A percentile compares a stretch with the other conserved stretches of the same genome.
Conservation (phyloP, 1,140 invertebrate species). For the Diorhabda elongata region DNA sequence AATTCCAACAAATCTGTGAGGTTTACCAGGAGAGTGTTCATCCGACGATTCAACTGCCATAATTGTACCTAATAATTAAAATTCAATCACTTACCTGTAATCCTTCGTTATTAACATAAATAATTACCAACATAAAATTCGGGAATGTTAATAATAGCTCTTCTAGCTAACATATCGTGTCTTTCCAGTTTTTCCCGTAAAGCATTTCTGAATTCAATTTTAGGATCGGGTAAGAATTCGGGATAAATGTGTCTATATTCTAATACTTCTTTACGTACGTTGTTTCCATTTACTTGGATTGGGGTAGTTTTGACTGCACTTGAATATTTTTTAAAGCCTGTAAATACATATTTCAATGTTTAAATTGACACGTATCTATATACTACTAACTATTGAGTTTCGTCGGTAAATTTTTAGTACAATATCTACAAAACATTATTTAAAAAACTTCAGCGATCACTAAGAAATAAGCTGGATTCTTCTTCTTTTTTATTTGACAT, state of each 20-base stretch:
- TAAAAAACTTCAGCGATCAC: no score
- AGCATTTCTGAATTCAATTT: conserved; percentile 69
- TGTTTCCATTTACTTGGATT: conserved; percentile 1
- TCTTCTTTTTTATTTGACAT: no score
- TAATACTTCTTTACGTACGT: conserved; percentile 28
- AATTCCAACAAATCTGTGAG: conserved; percentile 91
- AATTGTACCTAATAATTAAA: conserved; percentile 68
- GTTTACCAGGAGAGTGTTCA: conserved; percentile 78
- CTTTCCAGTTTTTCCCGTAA: conserved; percentile 87
- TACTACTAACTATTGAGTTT: neutral
- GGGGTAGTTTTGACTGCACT: neutral
- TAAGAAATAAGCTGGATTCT: no score
- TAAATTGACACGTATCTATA: neutral
- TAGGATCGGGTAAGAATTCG: conserved; percentile 91
- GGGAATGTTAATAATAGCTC: conserved; percentile 81
- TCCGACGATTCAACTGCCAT: conserved; percentile 90
- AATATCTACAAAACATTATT: neutral
- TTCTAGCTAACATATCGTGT: conserved; percentile 85
- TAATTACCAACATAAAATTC: conserved; percentile 91
- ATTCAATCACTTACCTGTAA: neutral
- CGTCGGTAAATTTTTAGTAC: neutral
- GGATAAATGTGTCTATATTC: conserved; percentile 79
- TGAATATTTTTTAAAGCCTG: conserved; percentile 6
- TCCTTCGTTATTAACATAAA: neutral
- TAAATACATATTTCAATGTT: conserved; percentile 3